phyloP scores from a whole-genome alignment of 2,888 invertebrate species.

The Spilosoma lubricipeda region DNA sequence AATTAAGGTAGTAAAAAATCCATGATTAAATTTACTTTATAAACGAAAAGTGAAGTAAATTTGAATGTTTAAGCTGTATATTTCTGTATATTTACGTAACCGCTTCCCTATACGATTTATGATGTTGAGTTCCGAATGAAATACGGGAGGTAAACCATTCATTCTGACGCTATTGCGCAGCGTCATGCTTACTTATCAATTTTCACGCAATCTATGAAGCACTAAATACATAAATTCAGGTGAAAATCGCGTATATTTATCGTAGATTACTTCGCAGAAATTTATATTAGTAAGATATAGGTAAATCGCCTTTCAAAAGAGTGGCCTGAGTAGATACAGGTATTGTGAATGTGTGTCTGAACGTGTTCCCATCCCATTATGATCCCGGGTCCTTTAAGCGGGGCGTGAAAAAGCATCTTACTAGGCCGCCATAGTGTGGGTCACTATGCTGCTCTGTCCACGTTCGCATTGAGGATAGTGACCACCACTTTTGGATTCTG shows the following conservation, averaged over 20 bases:
- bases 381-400: no score
- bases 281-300: background rate
- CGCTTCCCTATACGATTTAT: constrained; percentile 22
- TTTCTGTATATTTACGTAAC: constrained; percentile 1
- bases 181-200: constrained; percentile 6
- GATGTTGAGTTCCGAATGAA: constrained; percentile 21
- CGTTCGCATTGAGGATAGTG: no score
- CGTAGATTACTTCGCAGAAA: background rate
- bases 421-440: no score
- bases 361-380: no score
- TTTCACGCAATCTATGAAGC: constrained; percentile 11
- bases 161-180: constrained; percentile 15
- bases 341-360: background rate
- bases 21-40: background rate
- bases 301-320: no score
- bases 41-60: background rate
- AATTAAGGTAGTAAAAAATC: background rate
- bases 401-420: no score
- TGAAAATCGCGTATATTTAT: constrained; percentile 2
- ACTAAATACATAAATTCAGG: background rate
- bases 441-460: no score
- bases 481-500: no score
- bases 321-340: no score
- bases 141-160: constrained; percentile 27
- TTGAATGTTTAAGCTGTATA: background rate